Base-by-base conservation (phyloP, 2,888 invertebrate species). In the Sinelater perroti region DNA sequence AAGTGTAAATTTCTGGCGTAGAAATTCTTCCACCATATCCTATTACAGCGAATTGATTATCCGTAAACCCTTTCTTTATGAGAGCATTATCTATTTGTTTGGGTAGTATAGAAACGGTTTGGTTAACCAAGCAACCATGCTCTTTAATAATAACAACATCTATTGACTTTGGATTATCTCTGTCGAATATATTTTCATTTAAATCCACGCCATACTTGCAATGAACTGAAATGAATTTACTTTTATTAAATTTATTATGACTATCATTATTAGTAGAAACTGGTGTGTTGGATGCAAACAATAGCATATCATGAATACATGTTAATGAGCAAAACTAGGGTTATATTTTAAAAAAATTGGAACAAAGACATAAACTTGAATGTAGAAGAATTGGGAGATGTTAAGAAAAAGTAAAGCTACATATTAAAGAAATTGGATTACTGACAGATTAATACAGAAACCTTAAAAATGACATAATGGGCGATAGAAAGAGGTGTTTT, bases 141-240 rank as follows among this genome's bases (percentile, higher is more conserved):
- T 95, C 93, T 0, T 93, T 82, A 35, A 95, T 85, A 72, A 95
- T 89, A 17, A 95, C 89, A 0, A 94, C 82, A 75, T 95, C 95
- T 1, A 88, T 87, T 1, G 90, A 87, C 53, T 78, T 82, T 0
- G 86, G 87, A 2, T 83, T 80, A 1, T 90, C 72, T 18, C 83
- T 82, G 44, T 85, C 79, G 74, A 90, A 88, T 1, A 86, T 84
- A 0, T 90, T 89, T 70, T 91, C 91, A 7, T 30, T 40, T 10
- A 51, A 21, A 14, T 49, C 58, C 17, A 65, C 58, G 20, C 56
- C 57, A 40, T 59, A 38, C 31, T 60, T 47, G 33, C 67, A 68
- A 30, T 60, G 56, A 16, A 65, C 67, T 68, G 38, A 30, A 62
- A 67, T 11, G 47, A 42, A 11, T 3, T 40, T 10, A n/a, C 7